A percentile compares a stretch with the other conserved stretches of the same genome.
Conservation (phyloP, 1,140 invertebrate species). For the Periplaneta americana region DNA sequence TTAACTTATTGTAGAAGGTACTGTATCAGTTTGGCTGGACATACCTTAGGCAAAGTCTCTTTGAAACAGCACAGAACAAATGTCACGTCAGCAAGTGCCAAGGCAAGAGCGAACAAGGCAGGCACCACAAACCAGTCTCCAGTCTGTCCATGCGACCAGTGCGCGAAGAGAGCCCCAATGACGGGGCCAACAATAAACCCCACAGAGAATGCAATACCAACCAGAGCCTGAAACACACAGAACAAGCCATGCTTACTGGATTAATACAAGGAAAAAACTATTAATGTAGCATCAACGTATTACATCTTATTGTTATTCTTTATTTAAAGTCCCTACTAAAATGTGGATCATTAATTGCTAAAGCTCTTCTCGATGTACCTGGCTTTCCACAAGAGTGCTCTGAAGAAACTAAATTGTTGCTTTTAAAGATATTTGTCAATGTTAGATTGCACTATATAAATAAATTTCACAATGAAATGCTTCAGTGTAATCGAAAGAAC, state of each 20-base stretch:
- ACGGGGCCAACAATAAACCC: constrained; percentile 95
- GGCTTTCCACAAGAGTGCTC: too few relatives aligned
- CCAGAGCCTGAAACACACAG: constrained; percentile 69
- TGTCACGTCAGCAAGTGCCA: constrained; percentile 73
- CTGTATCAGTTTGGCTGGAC: too few relatives aligned
- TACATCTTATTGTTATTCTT: neutral
- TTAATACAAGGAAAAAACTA: neutral
- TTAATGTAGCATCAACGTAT: neutral
- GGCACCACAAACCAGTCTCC: constrained; percentile 76
- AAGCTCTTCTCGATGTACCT: too few relatives aligned
- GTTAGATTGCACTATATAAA: too few relatives aligned
- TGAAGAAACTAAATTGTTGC: too few relatives aligned
- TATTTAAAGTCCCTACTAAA: too few relatives aligned
- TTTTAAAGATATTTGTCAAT: neutral
- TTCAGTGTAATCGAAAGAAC: too few relatives aligned
- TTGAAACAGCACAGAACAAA: constrained; percentile 72
- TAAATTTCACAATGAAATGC: neutral
- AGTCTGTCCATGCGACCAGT: constrained; percentile 49
- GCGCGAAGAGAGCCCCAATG: constrained; percentile 88
- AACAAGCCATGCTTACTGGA: neutral
- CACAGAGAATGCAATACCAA: constrained; percentile 95
- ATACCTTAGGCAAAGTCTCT: constrained; percentile 78
- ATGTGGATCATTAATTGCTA: too few relatives aligned
- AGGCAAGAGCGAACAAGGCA: constrained; percentile 75
- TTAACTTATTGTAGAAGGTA: too few relatives aligned